phyloP scores from a whole-genome alignment of 2,888 invertebrate species.

The Digitonthophagus gazella region DNA sequence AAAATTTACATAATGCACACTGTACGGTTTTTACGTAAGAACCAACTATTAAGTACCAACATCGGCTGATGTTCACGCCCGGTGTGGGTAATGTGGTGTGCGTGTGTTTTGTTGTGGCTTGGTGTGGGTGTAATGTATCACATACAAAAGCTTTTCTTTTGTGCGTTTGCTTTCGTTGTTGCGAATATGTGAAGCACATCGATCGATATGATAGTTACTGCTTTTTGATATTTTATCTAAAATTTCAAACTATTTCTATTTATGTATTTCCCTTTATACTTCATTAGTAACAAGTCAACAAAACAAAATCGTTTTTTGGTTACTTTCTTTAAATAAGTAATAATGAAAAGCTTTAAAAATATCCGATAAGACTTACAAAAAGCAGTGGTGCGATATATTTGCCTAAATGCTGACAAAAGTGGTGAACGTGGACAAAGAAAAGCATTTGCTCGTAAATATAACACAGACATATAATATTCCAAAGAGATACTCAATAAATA shows the following conservation, averaged over 20 bases:
- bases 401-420: neutral
- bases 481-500: slow-evolving; percentile 9
- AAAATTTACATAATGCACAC: slow-evolving; percentile 39
- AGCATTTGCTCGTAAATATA: neutral
- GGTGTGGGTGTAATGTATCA: neutral
- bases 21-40: slow-evolving; percentile 1
- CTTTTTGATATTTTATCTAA: neutral
- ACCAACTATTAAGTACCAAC: slow-evolving; percentile 1
- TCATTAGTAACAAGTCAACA: no score
- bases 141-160: neutral
- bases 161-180: no score
- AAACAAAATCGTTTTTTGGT: no score
- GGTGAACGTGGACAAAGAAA: no score
- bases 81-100: neutral
- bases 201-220: neutral
- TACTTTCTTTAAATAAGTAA: no score
- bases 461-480: slow-evolving; percentile 7
- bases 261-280: no score
- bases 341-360: no score
- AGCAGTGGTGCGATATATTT: neutral
- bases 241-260: no score
- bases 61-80: slow-evolving; percentile 6
- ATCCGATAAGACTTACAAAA: neutral
- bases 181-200: neutral
- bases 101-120: neutral